Base-by-base conservation (phyloP, 2,113 vertebrate genomes). In the Phrynocephalus versicolor region DNA sequence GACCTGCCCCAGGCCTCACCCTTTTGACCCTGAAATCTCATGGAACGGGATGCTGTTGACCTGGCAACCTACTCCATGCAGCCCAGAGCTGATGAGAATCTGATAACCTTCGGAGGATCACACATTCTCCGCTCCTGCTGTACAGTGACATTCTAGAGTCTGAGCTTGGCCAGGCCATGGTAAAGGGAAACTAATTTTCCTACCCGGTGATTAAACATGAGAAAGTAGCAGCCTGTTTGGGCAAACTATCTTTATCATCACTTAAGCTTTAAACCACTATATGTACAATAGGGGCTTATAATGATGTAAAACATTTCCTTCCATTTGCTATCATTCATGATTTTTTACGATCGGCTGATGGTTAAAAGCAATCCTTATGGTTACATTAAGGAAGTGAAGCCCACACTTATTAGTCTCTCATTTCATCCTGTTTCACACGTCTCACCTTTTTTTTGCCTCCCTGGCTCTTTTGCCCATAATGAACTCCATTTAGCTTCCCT, bases 401-500 rank as follows among this genome's bases (percentile, higher is more conserved):
- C 81, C 85, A 91, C 91, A 92, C 91, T 95, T 93, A 92, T 94
- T 95, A 93, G 87, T 67, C 77, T 91, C 89, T 78, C 91, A 89
- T 94, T 95, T 93, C 81, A 93, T 92, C 90, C 91, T 91, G 84
- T 89, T 95, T 93, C 84, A 83, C 82, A 76, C 85, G 86, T 30
- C 81, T 95, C 93, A 93, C 94, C 92, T 91, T 92, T 77, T 58
- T 91, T 82, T 90, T 89, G 90, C 91, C 89, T 87, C 71, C 57
- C 83, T 85, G 87, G 93, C 92, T 94, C 92, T 94, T 90, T 93
- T 94, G 89, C 91, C 91, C 87, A 64, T 94, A 94, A 94, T 94
- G 93, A 94, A 94, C 94, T 94, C 93, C 91, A 94, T 93, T 95
- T 93, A 90, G 94, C 90, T 94, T 93, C 87, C 88, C 90, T 91